Evolutionary conservation across 2,113 vertebrate genomes (phyloP).

Genomic region (Plotosus lineatus): DNA sequence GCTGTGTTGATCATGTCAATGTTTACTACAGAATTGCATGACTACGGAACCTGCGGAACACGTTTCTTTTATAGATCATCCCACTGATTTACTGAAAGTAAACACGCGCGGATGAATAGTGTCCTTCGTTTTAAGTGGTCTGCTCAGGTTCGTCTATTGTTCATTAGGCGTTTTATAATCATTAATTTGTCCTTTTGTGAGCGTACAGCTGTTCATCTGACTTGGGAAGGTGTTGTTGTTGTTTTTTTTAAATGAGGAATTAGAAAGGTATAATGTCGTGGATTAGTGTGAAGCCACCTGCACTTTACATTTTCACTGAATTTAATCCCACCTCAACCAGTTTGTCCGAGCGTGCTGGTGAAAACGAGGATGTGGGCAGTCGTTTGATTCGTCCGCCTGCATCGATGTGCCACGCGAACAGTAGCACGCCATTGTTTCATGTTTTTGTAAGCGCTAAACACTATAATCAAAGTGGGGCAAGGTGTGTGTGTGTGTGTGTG

Average conservation of each 20-base stretch:
- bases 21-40: not conserved
- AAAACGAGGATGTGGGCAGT: not conserved
- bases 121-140: not conserved
- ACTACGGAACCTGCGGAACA: not conserved
- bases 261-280: not conserved
- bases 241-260: no score
- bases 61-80: not conserved
- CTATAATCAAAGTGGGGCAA: not conserved
- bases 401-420: not conserved
- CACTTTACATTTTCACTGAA: not conserved
- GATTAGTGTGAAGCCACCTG: not conserved
- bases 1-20: not conserved
- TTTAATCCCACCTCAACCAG: not conserved
- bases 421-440: not conserved
- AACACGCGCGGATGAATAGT: not conserved
- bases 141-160: not conserved
- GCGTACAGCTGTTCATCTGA: not conserved
- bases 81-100: not conserved
- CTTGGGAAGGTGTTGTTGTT: not conserved
- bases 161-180: not conserved
- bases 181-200: not conserved
- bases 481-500: slow-evolving; percentile 20
- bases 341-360: not conserved
- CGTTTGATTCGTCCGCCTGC: not conserved
- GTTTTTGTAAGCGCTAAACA: not conserved